Evolutionary conservation across 2,113 vertebrate genomes (phyloP).

Genomic region (Pan troglodytes): NHGRI_mPanTro3-v2.1_pri NC_086016.1:50619501-50620000

Average conservation of each 20-base stretch:
- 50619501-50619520: background rate
- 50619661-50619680: background rate
- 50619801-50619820: background rate
- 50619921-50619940: no score
- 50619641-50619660: rapidly evolving
- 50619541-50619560: background rate
- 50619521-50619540: background rate
- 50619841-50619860: background rate
- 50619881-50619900: background rate
- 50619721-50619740: background rate
- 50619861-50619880: background rate
- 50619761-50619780: background rate
- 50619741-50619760: background rate
- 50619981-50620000: background rate
- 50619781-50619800: background rate
- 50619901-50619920: background rate
- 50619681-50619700: background rate
- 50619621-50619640: background rate
- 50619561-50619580: background rate
- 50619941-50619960: background rate
- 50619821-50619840: background rate
- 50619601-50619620: rapidly evolving
- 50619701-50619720: background rate
- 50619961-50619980: background rate
- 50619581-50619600: background rate